Conservation (phyloP, 2,797 vertebrate genomes). For the Meriones psammophilus region DNA sequence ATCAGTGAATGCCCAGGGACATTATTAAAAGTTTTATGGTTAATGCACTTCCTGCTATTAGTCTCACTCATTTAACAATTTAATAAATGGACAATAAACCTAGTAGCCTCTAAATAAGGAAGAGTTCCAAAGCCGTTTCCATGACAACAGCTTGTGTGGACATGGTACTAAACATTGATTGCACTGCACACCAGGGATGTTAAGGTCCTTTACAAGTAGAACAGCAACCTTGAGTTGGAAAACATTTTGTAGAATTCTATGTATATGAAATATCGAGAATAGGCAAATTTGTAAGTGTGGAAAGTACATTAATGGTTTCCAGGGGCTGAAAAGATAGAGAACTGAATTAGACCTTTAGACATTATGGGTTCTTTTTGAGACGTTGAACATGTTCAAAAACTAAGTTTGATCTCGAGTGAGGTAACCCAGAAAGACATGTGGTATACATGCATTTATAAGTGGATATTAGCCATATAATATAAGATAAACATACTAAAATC, state of each 20-base stretch:
- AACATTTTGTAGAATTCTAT: neutral
- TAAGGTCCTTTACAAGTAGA: neutral
- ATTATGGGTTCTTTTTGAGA: neutral
- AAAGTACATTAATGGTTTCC: neutral
- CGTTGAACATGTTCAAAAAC: neutral
- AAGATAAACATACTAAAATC: too few species aligned
- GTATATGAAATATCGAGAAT: neutral
- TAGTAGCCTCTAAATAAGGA: slow-evolving; percentile 57
- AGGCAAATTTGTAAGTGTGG: neutral
- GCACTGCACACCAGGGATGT: slow-evolving; percentile 35
- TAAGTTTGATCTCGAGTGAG: neutral
- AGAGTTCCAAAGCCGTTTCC: slow-evolving; percentile 72
- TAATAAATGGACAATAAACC: slow-evolving; percentile 64
- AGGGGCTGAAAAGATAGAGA: neutral
- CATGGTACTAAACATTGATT: neutral
- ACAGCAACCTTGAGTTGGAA: neutral
- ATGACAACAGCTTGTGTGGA: slow-evolving; percentile 13
- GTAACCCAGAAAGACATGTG: too few species aligned
- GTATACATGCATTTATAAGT: too few species aligned
- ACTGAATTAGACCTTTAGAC: neutral
- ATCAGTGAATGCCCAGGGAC: slow-evolving; percentile 64
- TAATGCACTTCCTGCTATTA: slow-evolving; percentile 54
- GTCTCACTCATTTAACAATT: slow-evolving; percentile 59
- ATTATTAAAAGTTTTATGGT: slow-evolving; percentile 77
- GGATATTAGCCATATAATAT: too few species aligned